These are phyloP conservation scores for Monochamus saltuarius DNA, from an alignment of 1,140 invertebrate species.

Conservation along the genomic window DNA sequence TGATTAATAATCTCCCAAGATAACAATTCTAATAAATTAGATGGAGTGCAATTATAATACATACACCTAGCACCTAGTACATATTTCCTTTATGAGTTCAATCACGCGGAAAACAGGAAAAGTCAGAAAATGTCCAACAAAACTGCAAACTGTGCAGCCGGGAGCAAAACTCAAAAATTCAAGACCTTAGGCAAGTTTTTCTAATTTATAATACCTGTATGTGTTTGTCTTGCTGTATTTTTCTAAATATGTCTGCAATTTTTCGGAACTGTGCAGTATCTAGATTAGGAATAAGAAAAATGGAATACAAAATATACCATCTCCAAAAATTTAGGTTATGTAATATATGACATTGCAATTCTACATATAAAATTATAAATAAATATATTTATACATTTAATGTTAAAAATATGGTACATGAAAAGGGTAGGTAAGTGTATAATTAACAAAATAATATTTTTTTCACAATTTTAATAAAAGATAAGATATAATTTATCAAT, in stretches of 20 bases:
- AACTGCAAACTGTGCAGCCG: not conserved
- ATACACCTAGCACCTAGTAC: not conserved
- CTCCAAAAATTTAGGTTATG: not conserved
- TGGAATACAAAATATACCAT: not conserved
- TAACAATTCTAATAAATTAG: too few species aligned
- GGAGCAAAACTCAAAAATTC: conserved; percentile 11
- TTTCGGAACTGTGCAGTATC: not conserved
- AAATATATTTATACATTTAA: not conserved
- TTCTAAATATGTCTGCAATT: not conserved
- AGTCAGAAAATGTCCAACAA: conserved; percentile 6
- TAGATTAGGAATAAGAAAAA: not conserved
- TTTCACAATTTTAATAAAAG: not conserved
- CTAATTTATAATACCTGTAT: conserved; percentile 1
- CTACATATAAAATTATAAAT: not conserved
- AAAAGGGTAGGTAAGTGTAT: too few species aligned
- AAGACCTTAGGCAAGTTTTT: conserved; percentile 17
- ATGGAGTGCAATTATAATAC: too few species aligned
- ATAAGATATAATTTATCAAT: not conserved
- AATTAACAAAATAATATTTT: not conserved
- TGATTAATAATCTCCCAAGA: too few species aligned
- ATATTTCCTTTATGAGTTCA: not conserved
- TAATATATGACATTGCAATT: not conserved
- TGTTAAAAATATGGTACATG: not conserved
- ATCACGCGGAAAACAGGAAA: not conserved
- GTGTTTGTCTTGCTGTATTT: not conserved